Conservation (phyloP, 2,113 vertebrate species). For the Actinemys pallida region DNA sequence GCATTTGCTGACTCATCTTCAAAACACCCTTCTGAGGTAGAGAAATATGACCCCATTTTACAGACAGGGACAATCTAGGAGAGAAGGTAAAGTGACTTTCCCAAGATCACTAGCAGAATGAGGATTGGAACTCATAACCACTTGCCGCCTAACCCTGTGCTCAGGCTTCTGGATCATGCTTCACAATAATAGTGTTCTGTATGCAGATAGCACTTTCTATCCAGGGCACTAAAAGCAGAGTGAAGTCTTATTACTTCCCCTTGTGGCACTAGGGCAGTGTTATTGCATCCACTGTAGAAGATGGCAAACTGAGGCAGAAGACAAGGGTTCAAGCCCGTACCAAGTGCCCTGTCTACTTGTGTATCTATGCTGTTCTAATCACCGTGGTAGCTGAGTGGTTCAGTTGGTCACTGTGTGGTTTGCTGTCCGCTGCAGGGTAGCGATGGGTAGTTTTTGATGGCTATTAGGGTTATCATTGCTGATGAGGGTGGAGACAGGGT, state of each 20-base stretch:
- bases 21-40: not conserved
- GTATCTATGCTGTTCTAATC: not conserved
- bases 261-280: not conserved
- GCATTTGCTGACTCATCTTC: not conserved
- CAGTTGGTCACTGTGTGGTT: rapidly evolving
- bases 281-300: not conserved
- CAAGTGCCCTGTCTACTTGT: not conserved
- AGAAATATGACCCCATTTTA: not conserved
- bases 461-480: not conserved
- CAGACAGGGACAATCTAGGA: not conserved
- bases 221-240: not conserved
- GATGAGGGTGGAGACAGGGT: not conserved
- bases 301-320: rapidly evolving
- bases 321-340: rapidly evolving
- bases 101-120: not conserved
- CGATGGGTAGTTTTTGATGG: not conserved
- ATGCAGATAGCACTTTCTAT: not conserved
- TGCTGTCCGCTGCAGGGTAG: not conserved
- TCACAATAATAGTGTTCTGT: no score
- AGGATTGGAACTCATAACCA: not conserved
- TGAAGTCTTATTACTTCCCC: not conserved
- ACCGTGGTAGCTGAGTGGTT: not conserved
- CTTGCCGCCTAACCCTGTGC: not conserved
- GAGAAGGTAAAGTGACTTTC: not conserved
- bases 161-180: no score